Base-by-base conservation (phyloP, 1,140 invertebrate genomes). In the Geopemphigus sp. region DNA sequence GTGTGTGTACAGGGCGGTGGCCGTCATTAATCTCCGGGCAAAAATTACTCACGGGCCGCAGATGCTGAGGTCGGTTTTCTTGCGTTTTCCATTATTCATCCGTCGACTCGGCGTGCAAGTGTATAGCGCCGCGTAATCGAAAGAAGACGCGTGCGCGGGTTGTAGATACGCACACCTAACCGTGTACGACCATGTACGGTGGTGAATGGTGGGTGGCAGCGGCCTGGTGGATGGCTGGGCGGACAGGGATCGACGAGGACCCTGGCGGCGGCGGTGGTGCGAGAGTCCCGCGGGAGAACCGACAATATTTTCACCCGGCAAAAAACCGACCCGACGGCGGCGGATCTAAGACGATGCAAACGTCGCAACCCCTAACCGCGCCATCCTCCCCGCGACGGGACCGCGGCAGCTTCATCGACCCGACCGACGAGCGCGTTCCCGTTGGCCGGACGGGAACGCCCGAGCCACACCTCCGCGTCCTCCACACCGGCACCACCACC, bases 41-140 rank as follows among this genome's bases (percentile, higher is more conserved):
- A 76, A 76, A 76, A 76, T 76, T 76, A 76, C 56, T 61, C 45
- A 76, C 73, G 73, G 72, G 72, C 72, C 53, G 57, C 73, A 76
- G 73, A 76, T 76, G 73, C 54, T 15, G 73, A 59, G 73, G 73
- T 59, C 29, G 73, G 73, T 76, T 76, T 76, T 76, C 73, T 76
- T 76, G 73, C 73, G 73, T 76, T 76, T 76, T 76, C 73, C 73
- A 76, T 76, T 76, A 76, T 76, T 76, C 73, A 61, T 76, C 39
- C 39, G n/a, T n/a, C 61, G 24, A 15, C 32, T 5, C 63, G 1
- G 11, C 4, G 19, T 24, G 39, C n/a, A n/a, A n/a, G n/a, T n/a
- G n/a, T n/a, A n/a, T n/a, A n/a, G n/a, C n/a, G n/a, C n/a, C n/a
- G n/a, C n/a, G n/a, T n/a, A n/a, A n/a, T n/a, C n/a, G n/a, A n/a